Base-by-base conservation (phyloP, 2,888 invertebrate species). In the Ophion slaviceki region DNA sequence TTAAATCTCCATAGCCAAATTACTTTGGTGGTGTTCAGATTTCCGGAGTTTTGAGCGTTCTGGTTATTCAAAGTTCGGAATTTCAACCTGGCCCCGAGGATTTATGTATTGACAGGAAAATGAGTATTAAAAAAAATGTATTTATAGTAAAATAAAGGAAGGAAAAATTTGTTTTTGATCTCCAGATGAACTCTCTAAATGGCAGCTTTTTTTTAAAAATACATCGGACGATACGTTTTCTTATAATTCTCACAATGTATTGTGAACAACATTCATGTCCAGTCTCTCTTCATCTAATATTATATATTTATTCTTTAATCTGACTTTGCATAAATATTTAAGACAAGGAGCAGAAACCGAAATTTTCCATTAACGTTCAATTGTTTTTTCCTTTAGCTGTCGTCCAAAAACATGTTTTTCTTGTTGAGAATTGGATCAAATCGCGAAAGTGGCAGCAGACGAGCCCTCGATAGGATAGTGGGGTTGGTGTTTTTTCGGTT, bases 351-450 rank as follows among this genome's bases (percentile, higher is more conserved):
- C 4, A 20, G 8, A 3, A 47, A 47, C 11, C 47, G 47, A 47
- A 1, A 47, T 47, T 11, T 47, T 47, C 47, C 45, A 45, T 45
- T 45, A 45, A 10, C 72, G 72, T 82, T 77, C 47, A 77, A 77
- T 72, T 36, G 32, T 67, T 10, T 20, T 71, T 77, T 62, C 5
- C 24, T 67, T 71, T 20, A 24, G 32, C 64, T 57, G 8, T 20
- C 20, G 28, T 36, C 57, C 66, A 45, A 59, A 59, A 67, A 82
- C 61, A 67, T 67, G 74, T 32, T 62, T 53, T 20, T 67, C 67
- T 68, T 72, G 68, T 75, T 79, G 79, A 32, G 68, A 82, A 70
- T 62, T 70, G 68, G 74, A 68, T 79, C 79, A 75, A 81, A 53
- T 28, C 24, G 17, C 47, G 62, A 57, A 64, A 81, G 67, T 78